Evolutionary conservation across 2,797 vertebrate species (phyloP).

Genomic region (Tangara arthus): DNA sequence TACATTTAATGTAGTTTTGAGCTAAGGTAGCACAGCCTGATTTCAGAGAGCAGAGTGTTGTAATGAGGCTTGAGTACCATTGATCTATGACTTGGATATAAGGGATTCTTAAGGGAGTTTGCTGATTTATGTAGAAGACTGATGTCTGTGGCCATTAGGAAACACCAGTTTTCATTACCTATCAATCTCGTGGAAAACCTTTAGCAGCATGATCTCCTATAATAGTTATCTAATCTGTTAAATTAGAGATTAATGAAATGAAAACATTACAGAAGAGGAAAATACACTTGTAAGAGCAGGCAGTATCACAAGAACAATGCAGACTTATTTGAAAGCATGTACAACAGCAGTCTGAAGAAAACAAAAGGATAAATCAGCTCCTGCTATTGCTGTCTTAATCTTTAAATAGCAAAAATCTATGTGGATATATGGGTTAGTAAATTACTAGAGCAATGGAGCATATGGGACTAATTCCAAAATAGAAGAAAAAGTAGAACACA

Average conservation of each 20-base stretch:
- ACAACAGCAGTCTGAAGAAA: not conserved
- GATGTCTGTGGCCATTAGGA: constrained; percentile 61
- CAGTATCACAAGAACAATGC: not conserved
- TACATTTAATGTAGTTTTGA: constrained; percentile 61
- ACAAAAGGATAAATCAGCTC: not conserved
- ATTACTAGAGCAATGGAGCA: not conserved
- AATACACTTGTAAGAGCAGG: not conserved
- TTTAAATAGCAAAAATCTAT: not conserved
- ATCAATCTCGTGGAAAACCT: constrained; percentile 49
- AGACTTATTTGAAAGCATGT: not conserved
- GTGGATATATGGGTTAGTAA: not conserved
- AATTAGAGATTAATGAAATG: constrained; percentile 53
- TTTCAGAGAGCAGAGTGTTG: constrained; percentile 1
- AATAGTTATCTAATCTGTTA: constrained; percentile 46
- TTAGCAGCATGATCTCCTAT: constrained; percentile 21
- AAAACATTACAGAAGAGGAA: constrained; percentile 7
- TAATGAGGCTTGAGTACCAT: constrained; percentile 62
- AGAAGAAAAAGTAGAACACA: not conserved
- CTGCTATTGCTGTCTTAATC: not conserved
- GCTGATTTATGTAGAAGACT: constrained; percentile 64
- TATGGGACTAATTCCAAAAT: not conserved
- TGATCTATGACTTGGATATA: constrained; percentile 51
- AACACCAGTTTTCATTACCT: constrained; percentile 56
- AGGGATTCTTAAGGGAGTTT: constrained; percentile 60
- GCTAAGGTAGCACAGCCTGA: constrained; percentile 20